Percentiles rank a stretch among this genome's conserved stretches.
Conservation (phyloP, 2,888 invertebrate species). For the Nomada lathburiana region DNA sequence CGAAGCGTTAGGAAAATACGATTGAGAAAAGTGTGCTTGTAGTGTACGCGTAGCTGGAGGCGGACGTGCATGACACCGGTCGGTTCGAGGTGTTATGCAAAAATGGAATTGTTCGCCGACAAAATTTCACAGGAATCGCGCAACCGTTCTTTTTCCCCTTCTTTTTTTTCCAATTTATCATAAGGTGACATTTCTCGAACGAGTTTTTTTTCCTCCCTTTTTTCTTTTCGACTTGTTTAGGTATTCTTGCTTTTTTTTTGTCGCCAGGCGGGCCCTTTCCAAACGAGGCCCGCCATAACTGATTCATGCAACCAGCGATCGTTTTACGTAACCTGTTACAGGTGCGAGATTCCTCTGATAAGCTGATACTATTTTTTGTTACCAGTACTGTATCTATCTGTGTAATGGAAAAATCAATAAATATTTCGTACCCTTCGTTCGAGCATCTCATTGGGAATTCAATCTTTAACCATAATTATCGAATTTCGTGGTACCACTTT, state of each 20-base stretch:
- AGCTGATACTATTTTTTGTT: too few species aligned
- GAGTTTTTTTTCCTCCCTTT: neutral
- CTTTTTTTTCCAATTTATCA: too few species aligned
- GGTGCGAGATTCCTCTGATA: too few species aligned
- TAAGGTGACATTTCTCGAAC: neutral
- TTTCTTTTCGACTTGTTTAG: neutral
- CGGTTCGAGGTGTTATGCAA: slow-evolving; percentile 20
- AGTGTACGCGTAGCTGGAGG: slow-evolving; percentile 24
- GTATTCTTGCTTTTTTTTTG: neutral
- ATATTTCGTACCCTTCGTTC: too few species aligned
- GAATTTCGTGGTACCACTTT: too few species aligned
- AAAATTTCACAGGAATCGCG: slow-evolving; percentile 38
- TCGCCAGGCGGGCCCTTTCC: neutral
- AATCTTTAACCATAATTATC: too few species aligned
- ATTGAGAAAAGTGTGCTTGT: neutral
- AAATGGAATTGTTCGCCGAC: slow-evolving; percentile 22
- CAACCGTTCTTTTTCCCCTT: slow-evolving; percentile 1
- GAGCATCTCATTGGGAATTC: too few species aligned
- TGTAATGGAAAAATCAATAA: neutral
- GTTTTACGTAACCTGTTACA: neutral
- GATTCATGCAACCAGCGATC: neutral
- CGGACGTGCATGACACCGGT: slow-evolving; percentile 45
- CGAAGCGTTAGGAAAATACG: neutral
- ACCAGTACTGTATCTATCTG: too few species aligned
- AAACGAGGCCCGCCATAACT: too few species aligned